Percentiles rank a stretch among this genome's conserved stretches.
Conservation (phyloP, 2,113 vertebrate species). For the Sciurus niger region DNA sequence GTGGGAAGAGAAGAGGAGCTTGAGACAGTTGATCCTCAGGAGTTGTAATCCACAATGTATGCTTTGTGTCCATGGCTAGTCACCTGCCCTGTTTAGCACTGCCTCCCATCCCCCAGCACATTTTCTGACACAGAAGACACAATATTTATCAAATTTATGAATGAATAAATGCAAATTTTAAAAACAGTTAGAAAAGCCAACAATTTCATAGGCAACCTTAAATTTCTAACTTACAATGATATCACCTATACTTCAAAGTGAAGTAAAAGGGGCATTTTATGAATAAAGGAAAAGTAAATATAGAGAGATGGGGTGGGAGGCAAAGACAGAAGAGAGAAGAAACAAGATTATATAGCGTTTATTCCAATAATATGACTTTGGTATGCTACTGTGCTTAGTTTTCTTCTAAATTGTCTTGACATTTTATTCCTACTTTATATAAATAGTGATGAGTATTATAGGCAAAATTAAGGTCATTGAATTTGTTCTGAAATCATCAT, state of each 20-base stretch:
- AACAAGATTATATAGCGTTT: not conserved
- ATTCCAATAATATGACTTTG: not conserved
- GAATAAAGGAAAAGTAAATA: slow-evolving; percentile 19
- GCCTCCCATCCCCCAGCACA: not conserved
- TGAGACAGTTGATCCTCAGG: not conserved
- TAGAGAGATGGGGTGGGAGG: not conserved
- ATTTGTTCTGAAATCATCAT: slow-evolving; percentile 49
- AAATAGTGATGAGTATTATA: not conserved
- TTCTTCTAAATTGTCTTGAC: slow-evolving; percentile 4
- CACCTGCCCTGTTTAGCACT: not conserved
- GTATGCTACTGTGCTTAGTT: not conserved
- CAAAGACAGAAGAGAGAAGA: not conserved
- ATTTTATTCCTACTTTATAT: not conserved
- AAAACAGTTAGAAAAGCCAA: slow-evolving; percentile 24
- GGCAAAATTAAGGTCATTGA: slow-evolving; percentile 11
- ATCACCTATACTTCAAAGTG: not conserved
- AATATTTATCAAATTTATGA: not conserved
- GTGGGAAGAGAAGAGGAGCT: not conserved
- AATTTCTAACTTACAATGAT: not conserved
- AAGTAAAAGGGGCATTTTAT: not conserved
- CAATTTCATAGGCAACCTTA: not conserved
- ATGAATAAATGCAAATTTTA: not conserved
- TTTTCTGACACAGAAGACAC: not conserved
- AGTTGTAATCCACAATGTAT: not conserved
- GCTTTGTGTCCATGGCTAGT: not conserved